These are phyloP conservation scores for Macrotus californicus DNA, from an alignment of 2,113 vertebrate genomes.

Conservation along the genomic window DNA sequence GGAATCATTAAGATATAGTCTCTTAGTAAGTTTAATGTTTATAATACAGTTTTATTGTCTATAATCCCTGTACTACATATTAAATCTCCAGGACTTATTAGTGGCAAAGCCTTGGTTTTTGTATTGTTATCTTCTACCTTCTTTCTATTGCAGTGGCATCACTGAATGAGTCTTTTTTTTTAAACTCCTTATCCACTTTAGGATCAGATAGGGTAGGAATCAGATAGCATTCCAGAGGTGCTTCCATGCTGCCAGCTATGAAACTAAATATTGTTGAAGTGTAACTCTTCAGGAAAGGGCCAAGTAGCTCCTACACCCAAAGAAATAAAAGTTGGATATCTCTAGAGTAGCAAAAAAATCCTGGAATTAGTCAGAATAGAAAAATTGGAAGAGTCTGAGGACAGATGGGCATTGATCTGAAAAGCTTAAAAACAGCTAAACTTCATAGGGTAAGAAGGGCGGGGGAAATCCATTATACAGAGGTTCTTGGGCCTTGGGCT, in stretches of 20 bases:
- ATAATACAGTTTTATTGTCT: neutral
- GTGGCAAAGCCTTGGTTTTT: neutral
- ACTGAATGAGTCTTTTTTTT: neutral
- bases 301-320: neutral
- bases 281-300: neutral
- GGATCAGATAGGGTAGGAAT: neutral
- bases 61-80: neutral
- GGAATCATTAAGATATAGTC: neutral
- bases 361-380: neutral
- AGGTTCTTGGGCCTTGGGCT: neutral
- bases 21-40: neutral
- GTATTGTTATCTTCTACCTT: neutral
- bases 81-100: neutral
- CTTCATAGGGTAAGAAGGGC: neutral
- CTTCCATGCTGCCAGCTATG: neutral
- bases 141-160: neutral
- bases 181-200: neutral
- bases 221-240: neutral
- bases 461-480: neutral
- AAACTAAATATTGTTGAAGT: neutral
- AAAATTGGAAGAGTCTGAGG: neutral
- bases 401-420: neutral
- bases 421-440: constrained; percentile 39
- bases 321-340: neutral
- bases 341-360: neutral